Percentiles rank a stretch among this genome's conserved stretches.
These are phyloP conservation scores for Drosophila funebris DNA, from an alignment of 1,140 invertebrate genomes.

Conservation along the genomic window DNA sequence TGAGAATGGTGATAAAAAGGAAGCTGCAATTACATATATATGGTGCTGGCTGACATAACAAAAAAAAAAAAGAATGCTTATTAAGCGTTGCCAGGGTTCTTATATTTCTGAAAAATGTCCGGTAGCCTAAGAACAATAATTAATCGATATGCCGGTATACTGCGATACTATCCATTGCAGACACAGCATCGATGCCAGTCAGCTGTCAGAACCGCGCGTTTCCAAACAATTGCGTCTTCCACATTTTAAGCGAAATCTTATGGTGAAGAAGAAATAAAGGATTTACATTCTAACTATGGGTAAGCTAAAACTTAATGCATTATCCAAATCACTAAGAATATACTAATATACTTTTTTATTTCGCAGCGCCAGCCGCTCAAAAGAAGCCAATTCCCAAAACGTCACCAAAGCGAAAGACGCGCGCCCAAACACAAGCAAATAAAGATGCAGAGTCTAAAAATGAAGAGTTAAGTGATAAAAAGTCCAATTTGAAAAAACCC, in stretches of 20 bases:
- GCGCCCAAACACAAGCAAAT: background rate
- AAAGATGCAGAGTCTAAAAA: too few species aligned
- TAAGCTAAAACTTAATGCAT: background rate
- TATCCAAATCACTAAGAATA: background rate
- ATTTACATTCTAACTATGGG: background rate
- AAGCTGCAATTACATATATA: slow-evolving; percentile 21
- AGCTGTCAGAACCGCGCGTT: background rate
- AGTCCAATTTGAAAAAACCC: too few species aligned
- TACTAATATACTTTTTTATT: background rate
- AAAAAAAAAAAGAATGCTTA: slow-evolving; percentile 2
- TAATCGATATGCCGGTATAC: background rate
- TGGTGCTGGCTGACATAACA: background rate
- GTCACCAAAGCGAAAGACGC: background rate
- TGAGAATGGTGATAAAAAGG: slow-evolving; percentile 20
- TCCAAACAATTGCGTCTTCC: background rate
- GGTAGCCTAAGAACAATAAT: background rate
- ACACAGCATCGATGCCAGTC: background rate
- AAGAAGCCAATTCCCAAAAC: too few species aligned
- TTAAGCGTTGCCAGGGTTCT: background rate
- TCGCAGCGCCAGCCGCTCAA: background rate
- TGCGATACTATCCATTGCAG: background rate
- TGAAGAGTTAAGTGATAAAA: too few species aligned
- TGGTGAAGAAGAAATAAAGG: too few species aligned
- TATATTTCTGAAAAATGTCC: background rate
- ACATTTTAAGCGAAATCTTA: background rate